Conservation (phyloP, 2,888 invertebrate genomes). For the Hetaerina titia region DNA sequence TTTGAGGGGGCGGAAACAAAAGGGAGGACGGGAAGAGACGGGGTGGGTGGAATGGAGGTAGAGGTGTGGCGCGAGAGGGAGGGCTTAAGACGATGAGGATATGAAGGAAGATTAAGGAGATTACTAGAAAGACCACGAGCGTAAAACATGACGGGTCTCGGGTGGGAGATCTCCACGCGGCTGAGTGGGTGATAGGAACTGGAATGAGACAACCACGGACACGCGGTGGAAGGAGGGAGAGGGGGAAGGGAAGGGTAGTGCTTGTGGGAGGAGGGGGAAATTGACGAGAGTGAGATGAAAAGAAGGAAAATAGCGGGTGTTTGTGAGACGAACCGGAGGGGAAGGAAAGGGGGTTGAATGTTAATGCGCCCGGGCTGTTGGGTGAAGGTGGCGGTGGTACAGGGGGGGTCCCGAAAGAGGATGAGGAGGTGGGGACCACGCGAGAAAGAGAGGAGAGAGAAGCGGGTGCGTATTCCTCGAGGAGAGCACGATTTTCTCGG, state of each 20-base stretch:
- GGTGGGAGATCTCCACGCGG: slow-evolving; percentile 38
- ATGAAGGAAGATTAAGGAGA: slow-evolving; percentile 58
- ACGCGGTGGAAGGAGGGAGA: neutral
- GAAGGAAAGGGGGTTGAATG: neutral
- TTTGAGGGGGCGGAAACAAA: neutral
- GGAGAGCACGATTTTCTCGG: neutral
- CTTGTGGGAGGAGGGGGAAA: neutral
- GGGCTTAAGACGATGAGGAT: slow-evolving; percentile 58
- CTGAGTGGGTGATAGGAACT: slow-evolving; percentile 1
- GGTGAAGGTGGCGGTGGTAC: neutral
- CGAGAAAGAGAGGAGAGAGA: neutral
- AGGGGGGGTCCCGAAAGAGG: neutral
- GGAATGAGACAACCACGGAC: slow-evolving; percentile 31
- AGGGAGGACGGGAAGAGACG: neutral
- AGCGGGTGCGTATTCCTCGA: neutral
- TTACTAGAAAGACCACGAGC: slow-evolving; percentile 57
- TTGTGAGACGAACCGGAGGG: neutral
- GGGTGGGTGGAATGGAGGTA: neutral
- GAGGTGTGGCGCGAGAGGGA: neutral
- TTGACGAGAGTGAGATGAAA: slow-evolving; percentile 56
- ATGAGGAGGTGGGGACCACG: neutral
- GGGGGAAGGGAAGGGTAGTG: neutral
- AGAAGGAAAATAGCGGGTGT: neutral
- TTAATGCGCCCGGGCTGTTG: neutral
- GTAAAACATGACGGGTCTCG: slow-evolving; percentile 46